phyloP scores from a whole-genome alignment of 2,797 vertebrate species.

The Neosilurus mollespiculum region DNA sequence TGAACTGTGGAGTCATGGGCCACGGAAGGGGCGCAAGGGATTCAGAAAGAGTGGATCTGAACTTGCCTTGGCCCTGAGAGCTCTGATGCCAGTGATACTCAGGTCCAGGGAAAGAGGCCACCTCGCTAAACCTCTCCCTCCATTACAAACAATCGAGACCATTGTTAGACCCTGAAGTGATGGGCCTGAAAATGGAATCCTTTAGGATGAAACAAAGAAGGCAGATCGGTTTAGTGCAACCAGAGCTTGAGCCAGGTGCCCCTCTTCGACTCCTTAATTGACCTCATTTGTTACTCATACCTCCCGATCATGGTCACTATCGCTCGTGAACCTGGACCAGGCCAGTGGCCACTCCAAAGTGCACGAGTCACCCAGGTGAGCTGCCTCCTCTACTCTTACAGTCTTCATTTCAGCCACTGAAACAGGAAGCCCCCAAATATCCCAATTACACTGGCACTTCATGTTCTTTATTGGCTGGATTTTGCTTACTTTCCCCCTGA shows the following conservation, averaged over 20 bases:
- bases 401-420: constrained; percentile 83
- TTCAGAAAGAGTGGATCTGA: constrained; percentile 67
- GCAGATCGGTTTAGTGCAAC: constrained; percentile 89
- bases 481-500: constrained; percentile 61
- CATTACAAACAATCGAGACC: constrained; percentile 84
- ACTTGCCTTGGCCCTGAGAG: constrained; percentile 66
- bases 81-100: constrained; percentile 82
- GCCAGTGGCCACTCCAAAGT: constrained; percentile 64
- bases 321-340: constrained; percentile 59
- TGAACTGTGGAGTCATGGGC: constrained; percentile 60
- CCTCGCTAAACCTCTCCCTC: constrained; percentile 77
- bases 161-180: constrained; percentile 81
- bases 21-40: constrained; percentile 34
- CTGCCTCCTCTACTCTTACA: constrained; percentile 80
- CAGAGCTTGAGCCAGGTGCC: constrained; percentile 86
- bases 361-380: constrained; percentile 69
- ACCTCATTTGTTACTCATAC: constrained; percentile 97
- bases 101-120: constrained; percentile 70
- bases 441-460: constrained; percentile 91
- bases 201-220: constrained; percentile 82
- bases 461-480: constrained; percentile 87
- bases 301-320: constrained; percentile 86
- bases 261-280: constrained; percentile 91
- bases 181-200: constrained; percentile 80
- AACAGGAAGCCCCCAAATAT: constrained; percentile 86